These are phyloP conservation scores for Pitta sordida DNA, from an alignment of 2,113 vertebrate species.

Conservation along the genomic window DNA sequence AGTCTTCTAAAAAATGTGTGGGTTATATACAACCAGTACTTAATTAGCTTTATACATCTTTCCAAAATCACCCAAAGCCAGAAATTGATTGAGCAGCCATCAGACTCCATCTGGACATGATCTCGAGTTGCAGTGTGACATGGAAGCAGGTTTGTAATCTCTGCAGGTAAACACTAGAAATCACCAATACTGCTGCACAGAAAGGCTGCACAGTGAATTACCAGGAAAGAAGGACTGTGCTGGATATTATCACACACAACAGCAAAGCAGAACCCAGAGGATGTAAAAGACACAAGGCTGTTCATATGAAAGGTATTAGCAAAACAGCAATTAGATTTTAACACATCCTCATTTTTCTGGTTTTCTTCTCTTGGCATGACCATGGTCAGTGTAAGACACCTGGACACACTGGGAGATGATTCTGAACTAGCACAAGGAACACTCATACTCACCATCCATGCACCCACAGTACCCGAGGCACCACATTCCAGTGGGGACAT, in stretches of 20 bases:
- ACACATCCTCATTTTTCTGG: fast-evolving
- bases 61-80: neutral
- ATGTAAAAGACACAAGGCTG: neutral
- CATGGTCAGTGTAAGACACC: neutral
- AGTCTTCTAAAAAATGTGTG: neutral
- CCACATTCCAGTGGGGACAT: fast-evolving
- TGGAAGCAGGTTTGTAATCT: neutral
- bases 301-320: neutral
- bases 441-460: too few relatives aligned
- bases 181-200: neutral
- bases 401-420: neutral
- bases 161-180: neutral
- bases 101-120: neutral
- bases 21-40: neutral
- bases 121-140: neutral
- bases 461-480: fast-evolving
- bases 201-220: neutral
- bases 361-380: neutral
- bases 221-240: neutral
- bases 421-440: neutral
- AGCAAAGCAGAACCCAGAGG: neutral
- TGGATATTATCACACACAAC: fast-evolving
- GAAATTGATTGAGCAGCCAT: neutral
- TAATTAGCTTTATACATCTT: slow-evolving; percentile 7
- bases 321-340: neutral